Evolutionary conservation across 2,113 vertebrate genomes (phyloP), one percentile per base, ranked within the genome.

Genomic region (Delphinapterus leucas): DNA sequence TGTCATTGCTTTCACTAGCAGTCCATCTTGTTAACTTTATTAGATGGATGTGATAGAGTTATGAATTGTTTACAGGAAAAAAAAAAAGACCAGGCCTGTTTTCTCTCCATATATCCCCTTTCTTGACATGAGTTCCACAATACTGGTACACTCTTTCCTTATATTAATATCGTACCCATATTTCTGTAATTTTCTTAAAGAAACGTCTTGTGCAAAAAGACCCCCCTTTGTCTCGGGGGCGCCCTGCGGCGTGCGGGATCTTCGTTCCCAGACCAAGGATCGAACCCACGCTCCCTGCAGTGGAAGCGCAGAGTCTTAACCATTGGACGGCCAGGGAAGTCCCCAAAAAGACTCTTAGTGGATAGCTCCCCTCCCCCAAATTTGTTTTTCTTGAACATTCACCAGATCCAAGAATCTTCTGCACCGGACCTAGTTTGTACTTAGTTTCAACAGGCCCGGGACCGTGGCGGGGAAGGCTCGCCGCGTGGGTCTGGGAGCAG

Each of bases 361-460:
- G 38, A 10, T n/a, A 71, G 33, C 55, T 36, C 7, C 33, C 12
- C 38, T 60, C 26, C 14, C 23, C 15, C 71, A 26, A 33, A 47
- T 94, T 80, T 74, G 12, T 53, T 95, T 93, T 95, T 60, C 70
- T 88, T 60, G 44, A 94, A 60, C n/a, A 89, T 65, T 55, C 67
- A 88, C 17, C 26, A 61, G 44, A 82, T 44, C 21, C 61, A 71
- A 84, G 20, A 92, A 31, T 67, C 60, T 86, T 6, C 68, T 2
- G 6, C 3, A 2, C 33, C 71, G 83, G 58, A 20, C 31, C 85
- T 25, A 8, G 23, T 14, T 11, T 70, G 33, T 53, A 17, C 41
- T 81, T 90, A 1, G 20, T 77, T 53, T 88, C 80, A 38, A 33
- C 18, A 14, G 33, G 26, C 13, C 44, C 6, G 3, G 1, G 21